Percentiles rank a stretch among this genome's conserved stretches.
phyloP scores from a whole-genome alignment of 1,140 invertebrate genomes.

The Drosophila biarmipes region DNA sequence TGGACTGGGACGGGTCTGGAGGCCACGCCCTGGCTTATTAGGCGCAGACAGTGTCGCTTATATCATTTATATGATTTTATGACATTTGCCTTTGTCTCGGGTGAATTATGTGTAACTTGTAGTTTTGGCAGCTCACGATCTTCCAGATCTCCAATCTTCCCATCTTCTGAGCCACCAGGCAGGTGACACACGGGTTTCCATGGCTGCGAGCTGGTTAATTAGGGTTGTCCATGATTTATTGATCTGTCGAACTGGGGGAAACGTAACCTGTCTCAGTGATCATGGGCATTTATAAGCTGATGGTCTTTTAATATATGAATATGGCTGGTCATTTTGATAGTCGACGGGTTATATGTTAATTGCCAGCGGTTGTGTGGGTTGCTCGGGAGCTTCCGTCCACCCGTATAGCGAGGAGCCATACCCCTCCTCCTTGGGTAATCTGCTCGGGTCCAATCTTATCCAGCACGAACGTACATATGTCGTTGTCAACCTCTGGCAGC shows the following conservation, averaged over 20 bases:
- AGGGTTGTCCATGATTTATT: slow-evolving; percentile 78
- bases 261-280: slow-evolving; percentile 59
- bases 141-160: not conserved
- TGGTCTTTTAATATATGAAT: slow-evolving; percentile 71
- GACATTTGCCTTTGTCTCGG: slow-evolving; percentile 42
- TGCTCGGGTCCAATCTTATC: slow-evolving; percentile 54
- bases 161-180: slow-evolving; percentile 19
- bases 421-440: slow-evolving; percentile 1
- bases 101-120: slow-evolving; percentile 64
- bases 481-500: slow-evolving; percentile 33
- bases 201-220: slow-evolving; percentile 65
- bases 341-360: slow-evolving; percentile 63
- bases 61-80: slow-evolving; percentile 84
- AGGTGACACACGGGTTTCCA: slow-evolving; percentile 63
- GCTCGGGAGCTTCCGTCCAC: slow-evolving; percentile 22
- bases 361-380: slow-evolving; percentile 19
- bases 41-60: slow-evolving; percentile 81
- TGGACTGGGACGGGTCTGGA: slow-evolving; percentile 21
- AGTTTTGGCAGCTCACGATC: slow-evolving; percentile 43
- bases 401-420: not conserved
- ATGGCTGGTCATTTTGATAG: slow-evolving; percentile 18
- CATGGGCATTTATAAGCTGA: slow-evolving; percentile 67
- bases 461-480: slow-evolving; percentile 67
- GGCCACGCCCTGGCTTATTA: slow-evolving; percentile 65
- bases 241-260: slow-evolving; percentile 51